A percentile compares a stretch with the other conserved stretches of the same genome.
Conservation (phyloP, 2,113 vertebrate species). For the Picathartes gymnocephalus region DNA sequence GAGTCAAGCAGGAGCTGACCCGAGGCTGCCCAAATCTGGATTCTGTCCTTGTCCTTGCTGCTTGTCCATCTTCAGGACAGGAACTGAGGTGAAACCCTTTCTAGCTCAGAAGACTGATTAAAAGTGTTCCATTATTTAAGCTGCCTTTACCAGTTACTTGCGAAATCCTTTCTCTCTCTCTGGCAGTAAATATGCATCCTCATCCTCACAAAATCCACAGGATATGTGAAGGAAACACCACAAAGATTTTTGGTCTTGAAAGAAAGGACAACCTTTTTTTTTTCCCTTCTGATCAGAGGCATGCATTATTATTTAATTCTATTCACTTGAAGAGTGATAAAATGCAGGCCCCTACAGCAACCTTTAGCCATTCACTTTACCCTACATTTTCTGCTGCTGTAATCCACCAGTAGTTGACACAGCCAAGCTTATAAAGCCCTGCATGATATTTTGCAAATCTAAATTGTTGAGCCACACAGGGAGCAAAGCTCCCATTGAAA, state of each 20-base stretch:
- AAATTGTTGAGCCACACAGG: neutral
- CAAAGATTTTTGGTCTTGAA: neutral
- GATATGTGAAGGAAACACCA: neutral
- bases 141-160: neutral
- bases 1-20: neutral
- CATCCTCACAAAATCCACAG: neutral
- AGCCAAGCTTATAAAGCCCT: neutral
- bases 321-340: neutral
- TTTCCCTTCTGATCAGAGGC: neutral
- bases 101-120: rapidly evolving
- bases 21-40: neutral
- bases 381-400: neutral
- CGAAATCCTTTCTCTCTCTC: neutral
- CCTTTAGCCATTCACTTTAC: neutral
- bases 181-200: neutral
- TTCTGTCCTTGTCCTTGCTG: neutral
- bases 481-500: neutral
- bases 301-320: neutral
- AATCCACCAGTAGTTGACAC: neutral
- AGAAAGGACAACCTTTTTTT: neutral
- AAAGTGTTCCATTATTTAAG: neutral
- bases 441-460: neutral
- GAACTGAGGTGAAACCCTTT: neutral
- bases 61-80: neutral
- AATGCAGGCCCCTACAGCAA: neutral